Evolutionary conservation across 1,140 invertebrate genomes (phyloP).

Genomic region (Mizuhopecten yessoensis): DNA sequence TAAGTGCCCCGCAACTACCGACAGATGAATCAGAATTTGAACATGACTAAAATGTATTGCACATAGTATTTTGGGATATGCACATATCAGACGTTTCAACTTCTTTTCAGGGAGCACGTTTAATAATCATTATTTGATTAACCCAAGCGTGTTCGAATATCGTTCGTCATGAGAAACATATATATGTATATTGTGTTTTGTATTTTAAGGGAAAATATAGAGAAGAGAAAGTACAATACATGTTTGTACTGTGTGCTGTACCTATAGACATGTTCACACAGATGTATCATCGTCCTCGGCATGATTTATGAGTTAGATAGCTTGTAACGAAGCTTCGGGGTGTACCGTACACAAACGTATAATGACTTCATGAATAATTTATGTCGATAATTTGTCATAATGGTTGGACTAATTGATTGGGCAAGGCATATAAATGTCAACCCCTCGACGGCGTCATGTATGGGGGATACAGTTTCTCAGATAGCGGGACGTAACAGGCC

Average conservation of each 20-base stretch:
- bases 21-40: not conserved
- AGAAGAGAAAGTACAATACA: no score
- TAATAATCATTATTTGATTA: no score
- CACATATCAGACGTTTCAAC: no score
- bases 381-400: constrained; percentile 6
- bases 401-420: not conserved
- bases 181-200: no score
- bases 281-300: not conserved
- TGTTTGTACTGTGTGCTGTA: no score
- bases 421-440: not conserved
- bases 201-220: no score
- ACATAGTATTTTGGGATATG: no score
- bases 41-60: not conserved
- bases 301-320: not conserved
- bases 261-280: not conserved
- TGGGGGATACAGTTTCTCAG: not conserved
- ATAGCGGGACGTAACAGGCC: not conserved
- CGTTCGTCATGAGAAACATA: no score
- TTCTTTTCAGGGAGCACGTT: no score
- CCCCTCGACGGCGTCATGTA: not conserved
- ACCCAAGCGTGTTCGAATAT: no score
- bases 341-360: not conserved
- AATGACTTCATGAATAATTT: constrained; percentile 40
- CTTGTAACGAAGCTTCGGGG: not conserved
- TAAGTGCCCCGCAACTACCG: no score